These are phyloP conservation scores for Drosophila triauraria DNA, from an alignment of 1,140 invertebrate genomes.

Conservation along the genomic window DNA sequence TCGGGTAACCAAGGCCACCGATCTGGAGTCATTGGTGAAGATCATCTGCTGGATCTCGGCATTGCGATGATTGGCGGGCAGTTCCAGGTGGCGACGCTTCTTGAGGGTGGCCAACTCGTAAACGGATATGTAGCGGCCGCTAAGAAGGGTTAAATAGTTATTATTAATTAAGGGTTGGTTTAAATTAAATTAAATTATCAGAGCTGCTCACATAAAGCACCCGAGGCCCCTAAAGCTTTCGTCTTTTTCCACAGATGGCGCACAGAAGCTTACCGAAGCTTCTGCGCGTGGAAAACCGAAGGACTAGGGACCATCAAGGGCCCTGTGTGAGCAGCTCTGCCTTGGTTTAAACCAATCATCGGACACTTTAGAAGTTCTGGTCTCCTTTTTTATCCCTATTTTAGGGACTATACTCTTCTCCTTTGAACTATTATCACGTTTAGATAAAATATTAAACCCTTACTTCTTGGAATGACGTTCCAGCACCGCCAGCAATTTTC, in stretches of 20 bases:
- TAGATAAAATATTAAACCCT: neutral
- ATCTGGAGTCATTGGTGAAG: constrained; percentile 91
- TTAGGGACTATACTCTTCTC: neutral
- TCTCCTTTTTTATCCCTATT: too few relatives aligned
- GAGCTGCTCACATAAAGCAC: too few relatives aligned
- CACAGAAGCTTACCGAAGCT: too few relatives aligned
- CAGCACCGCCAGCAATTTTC: constrained; percentile 76
- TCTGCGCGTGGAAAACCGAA: too few relatives aligned
- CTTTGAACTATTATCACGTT: too few relatives aligned
- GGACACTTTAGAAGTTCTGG: too few relatives aligned
- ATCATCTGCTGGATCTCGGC: constrained; percentile 88
- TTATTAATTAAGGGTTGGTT: neutral
- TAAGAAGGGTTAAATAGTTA: neutral
- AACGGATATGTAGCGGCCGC: constrained; percentile 82
- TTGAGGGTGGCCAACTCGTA: constrained; percentile 88
- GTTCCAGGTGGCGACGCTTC: constrained; percentile 86
- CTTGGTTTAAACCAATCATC: too few relatives aligned
- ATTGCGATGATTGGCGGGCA: constrained; percentile 85
- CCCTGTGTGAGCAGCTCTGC: too few relatives aligned
- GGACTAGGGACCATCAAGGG: fast-evolving
- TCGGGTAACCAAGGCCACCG: constrained; percentile 89
- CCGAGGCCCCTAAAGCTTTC: too few relatives aligned
- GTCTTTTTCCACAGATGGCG: too few relatives aligned
- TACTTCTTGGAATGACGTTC: constrained; percentile 70
- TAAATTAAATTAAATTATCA: too few relatives aligned